Percentiles rank a stretch among this genome's conserved stretches.
phyloP scores from a whole-genome alignment of 2,888 invertebrate genomes.

The Amphipyra tragopoginis region DNA sequence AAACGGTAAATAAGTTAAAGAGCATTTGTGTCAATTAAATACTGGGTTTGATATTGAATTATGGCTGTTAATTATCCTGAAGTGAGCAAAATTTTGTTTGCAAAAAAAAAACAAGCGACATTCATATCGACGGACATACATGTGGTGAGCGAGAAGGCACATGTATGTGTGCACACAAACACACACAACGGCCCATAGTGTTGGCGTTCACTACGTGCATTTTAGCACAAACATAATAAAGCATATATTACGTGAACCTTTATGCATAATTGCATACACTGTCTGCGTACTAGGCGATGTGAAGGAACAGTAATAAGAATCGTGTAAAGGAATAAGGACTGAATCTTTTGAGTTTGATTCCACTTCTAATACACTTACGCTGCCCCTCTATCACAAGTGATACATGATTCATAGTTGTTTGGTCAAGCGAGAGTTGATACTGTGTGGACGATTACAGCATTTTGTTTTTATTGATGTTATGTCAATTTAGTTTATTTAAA shows the following conservation, averaged over 20 bases:
- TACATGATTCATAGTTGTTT: slow-evolving; percentile 54
- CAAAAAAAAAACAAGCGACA: slow-evolving; percentile 60
- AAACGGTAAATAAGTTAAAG: slow-evolving; percentile 48
- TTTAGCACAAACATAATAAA: slow-evolving; percentile 63
- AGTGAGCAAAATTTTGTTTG: slow-evolving; percentile 27
- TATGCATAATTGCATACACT: slow-evolving; percentile 62
- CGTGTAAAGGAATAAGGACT: slow-evolving; percentile 21
- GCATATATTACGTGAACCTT: slow-evolving; percentile 66
- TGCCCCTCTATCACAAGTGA: slow-evolving; percentile 44
- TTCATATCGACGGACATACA: slow-evolving; percentile 55
- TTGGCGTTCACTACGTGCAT: slow-evolving; percentile 59
- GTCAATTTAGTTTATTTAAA: slow-evolving; percentile 31
- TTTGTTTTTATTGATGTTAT: slow-evolving; percentile 42
- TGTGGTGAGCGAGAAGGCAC: slow-evolving; percentile 44
- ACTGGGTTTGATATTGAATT: slow-evolving; percentile 22
- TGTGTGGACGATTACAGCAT: slow-evolving; percentile 35
- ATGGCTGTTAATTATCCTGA: slow-evolving; percentile 40
- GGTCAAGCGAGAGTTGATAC: slow-evolving; percentile 44
- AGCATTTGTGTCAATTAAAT: slow-evolving; percentile 26
- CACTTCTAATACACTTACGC: slow-evolving; percentile 35
- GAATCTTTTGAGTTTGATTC: slow-evolving; percentile 29
- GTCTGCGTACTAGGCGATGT: slow-evolving; percentile 3
- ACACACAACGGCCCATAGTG: slow-evolving; percentile 50
- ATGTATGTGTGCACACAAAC: slow-evolving; percentile 54
- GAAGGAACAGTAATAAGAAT: slow-evolving; percentile 22